phyloP scores from a whole-genome alignment of 2,113 vertebrate genomes.

The Phasianus colchicus region DNA sequence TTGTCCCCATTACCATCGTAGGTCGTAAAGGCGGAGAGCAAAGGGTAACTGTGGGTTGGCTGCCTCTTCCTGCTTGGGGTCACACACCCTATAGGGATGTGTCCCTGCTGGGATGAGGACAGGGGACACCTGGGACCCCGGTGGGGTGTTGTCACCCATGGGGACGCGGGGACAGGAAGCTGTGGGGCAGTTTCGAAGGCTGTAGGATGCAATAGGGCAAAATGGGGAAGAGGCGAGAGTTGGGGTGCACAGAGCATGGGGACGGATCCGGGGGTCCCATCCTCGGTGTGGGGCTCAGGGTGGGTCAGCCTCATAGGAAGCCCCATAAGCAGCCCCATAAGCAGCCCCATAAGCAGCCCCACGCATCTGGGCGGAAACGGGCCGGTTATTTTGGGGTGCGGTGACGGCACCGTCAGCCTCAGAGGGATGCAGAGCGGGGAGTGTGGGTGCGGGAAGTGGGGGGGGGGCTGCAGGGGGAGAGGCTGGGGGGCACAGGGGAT shows the following conservation, averaged over 20 bases:
- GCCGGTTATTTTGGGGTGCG: neutral
- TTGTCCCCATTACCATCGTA: neutral
- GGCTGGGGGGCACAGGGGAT: too few relatives aligned
- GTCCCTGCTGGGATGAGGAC: neutral
- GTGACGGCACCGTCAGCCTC: neutral
- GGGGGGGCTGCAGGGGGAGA: neutral
- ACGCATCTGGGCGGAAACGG: neutral
- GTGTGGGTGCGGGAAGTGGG: too few relatives aligned
- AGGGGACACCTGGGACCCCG: neutral
- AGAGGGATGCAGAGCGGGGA: too few relatives aligned
- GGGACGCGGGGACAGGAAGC: neutral
- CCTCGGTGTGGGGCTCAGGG: too few relatives aligned
- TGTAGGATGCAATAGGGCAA: neutral
- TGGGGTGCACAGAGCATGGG: neutral
- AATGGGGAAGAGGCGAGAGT: neutral
- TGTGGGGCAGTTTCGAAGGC: neutral
- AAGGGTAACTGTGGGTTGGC: neutral
- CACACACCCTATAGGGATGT: fast-evolving
- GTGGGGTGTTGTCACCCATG: neutral
- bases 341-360: neutral
- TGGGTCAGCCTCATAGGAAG: too few relatives aligned
- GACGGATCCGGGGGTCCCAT: neutral
- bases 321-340: too few relatives aligned
- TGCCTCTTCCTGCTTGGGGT: neutral
- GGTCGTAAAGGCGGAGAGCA: neutral